phyloP scores from a whole-genome alignment of 2,888 invertebrate genomes.

The Salpingus planirostris region DNA sequence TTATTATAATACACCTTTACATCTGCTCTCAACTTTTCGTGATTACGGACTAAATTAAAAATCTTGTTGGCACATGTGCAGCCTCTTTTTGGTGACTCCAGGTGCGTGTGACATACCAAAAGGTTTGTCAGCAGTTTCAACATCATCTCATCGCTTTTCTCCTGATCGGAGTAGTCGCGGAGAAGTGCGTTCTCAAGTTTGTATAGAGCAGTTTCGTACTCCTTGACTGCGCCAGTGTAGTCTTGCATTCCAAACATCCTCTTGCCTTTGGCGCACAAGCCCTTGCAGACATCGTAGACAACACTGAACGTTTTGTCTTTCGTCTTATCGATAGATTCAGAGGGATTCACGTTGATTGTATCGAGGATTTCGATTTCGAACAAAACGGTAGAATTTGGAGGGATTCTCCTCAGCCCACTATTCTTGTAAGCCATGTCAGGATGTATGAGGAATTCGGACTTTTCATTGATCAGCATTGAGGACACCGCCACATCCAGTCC shows the following conservation, averaged over 20 bases:
- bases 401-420: conserved; percentile 70
- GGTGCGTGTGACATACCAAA: conserved; percentile 59
- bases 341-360: conserved; percentile 6
- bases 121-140: conserved; percentile 64
- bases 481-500: conserved; percentile 64
- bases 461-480: conserved; percentile 72
- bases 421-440: conserved; percentile 67
- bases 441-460: conserved; percentile 65
- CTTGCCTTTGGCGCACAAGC: conserved; percentile 54
- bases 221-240: conserved; percentile 40
- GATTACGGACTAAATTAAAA: conserved; percentile 44
- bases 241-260: conserved; percentile 49
- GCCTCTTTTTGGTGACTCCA: conserved; percentile 52
- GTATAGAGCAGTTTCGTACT: conserved; percentile 53
- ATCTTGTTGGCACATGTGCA: conserved; percentile 55
- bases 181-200: conserved; percentile 59
- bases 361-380: conserved; percentile 66
- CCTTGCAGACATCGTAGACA: conserved; percentile 50
- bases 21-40: conserved; percentile 47
- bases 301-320: conserved; percentile 53
- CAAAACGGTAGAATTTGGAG: conserved; percentile 59
- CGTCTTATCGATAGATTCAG: conserved; percentile 43
- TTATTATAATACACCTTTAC: conserved; percentile 57
- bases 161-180: conserved; percentile 57
- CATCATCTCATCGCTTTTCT: conserved; percentile 52